phyloP scores from a whole-genome alignment of 2,888 invertebrate genomes.

The Coronaproctus castanopsis region DNA sequence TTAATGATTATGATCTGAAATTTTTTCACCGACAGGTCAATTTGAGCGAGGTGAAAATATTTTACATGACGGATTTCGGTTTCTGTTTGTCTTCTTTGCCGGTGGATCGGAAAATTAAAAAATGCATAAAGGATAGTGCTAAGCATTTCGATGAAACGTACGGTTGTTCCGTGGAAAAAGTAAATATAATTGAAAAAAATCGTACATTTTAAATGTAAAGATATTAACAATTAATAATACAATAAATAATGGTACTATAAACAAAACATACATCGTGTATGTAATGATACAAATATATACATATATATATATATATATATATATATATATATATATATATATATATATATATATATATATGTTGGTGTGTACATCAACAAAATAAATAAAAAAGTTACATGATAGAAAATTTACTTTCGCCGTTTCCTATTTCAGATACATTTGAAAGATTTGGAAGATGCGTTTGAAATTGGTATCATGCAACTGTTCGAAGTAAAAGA shows the following conservation, averaged over 20 bases:
- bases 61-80: constrained; percentile 10
- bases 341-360: no score
- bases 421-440: constrained; percentile 2
- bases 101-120: constrained; percentile 50
- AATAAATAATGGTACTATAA: no score
- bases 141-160: constrained; percentile 32
- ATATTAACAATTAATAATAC: no score
- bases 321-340: no score
- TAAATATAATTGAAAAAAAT: constrained; percentile 3
- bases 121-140: constrained; percentile 39
- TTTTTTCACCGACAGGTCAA: constrained; percentile 10
- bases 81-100: constrained; percentile 6
- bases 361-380: no score
- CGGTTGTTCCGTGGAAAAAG: constrained; percentile 12
- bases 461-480: constrained; percentile 5
- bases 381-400: no score
- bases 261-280: no score
- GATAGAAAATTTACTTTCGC: no score
- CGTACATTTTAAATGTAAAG: no score
- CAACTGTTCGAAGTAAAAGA: constrained; percentile 7
- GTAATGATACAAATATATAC: no score
- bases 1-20: no score
- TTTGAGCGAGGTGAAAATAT: constrained; percentile 11
- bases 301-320: no score
- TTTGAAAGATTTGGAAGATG: constrained; percentile 4